These are phyloP conservation scores for Eupithecia pulchellata DNA, from an alignment of 2,888 invertebrate species.

Conservation along the genomic window DNA sequence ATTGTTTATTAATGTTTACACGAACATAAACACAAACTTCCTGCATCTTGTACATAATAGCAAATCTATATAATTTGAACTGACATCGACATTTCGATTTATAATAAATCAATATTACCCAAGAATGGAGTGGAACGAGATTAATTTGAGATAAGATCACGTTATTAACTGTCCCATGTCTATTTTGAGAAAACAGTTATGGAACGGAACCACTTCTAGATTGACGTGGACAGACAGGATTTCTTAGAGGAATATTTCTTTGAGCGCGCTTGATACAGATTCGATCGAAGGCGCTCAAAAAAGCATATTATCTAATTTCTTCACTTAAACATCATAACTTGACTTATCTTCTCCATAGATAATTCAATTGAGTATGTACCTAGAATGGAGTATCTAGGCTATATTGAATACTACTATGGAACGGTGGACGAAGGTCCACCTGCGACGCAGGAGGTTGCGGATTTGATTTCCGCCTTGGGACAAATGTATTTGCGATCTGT, in stretches of 20 bases:
- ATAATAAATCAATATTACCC: conserved; percentile 28
- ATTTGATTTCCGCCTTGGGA: too few species aligned
- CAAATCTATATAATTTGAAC: conserved; percentile 10
- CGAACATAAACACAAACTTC: background rate
- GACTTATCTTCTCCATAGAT: background rate
- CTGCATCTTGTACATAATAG: background rate
- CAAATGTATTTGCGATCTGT: too few species aligned
- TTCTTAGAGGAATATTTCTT: conserved; percentile 20
- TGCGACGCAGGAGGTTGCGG: too few species aligned
- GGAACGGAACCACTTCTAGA: conserved; percentile 35
- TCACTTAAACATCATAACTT: background rate
- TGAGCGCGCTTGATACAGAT: background rate
- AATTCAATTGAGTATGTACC: background rate
- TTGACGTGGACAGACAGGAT: conserved; percentile 31
- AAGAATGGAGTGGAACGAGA: conserved; percentile 41
- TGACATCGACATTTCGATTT: conserved; percentile 21
- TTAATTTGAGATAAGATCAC: conserved; percentile 54
- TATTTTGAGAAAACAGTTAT: conserved; percentile 41
- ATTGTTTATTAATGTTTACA: background rate
- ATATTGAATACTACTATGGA: too few species aligned
- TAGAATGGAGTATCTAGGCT: background rate
- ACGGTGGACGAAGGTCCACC: too few species aligned
- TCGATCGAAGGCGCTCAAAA: background rate
- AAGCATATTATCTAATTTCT: background rate
- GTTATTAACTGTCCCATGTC: conserved; percentile 50